Base-by-base conservation (phyloP, 2,113 vertebrate genomes). In the Polyodon spathula region DNA sequence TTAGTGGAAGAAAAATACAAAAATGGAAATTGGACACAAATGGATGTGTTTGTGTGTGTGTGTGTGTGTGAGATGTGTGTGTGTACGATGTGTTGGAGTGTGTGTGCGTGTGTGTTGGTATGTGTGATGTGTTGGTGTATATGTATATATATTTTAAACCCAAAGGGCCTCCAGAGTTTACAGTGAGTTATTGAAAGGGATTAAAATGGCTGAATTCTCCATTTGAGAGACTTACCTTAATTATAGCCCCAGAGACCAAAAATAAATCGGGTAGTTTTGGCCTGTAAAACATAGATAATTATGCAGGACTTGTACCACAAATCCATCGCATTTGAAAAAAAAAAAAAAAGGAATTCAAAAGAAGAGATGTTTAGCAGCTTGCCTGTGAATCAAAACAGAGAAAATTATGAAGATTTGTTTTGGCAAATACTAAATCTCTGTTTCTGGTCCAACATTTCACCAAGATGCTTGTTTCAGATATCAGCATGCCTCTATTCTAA, bases 301-400 rank as follows among this genome's bases (percentile, higher is more conserved):
- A 58, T 51, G 37, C 46, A 58, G 54, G 54, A 58, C 14, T 57
- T 4, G 38, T 10, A 63, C 12, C 44, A 51, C 38, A 58, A 53
- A 11, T 46, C 38, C 44, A 54, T 44, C 8, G n/a, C 16, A 9
- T n/a, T 12, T 15, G 1, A 4, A 15, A 54, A 54, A 17, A 54
- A 43, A 42, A 16, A 54, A 40, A 42, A 66, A 63, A 46, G 72
- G 73, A 74, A 71, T 16, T 65, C 55, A 79, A 73, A 63, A 55
- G 64, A 66, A 81, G 63, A 44, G 43, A 44, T 7, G 7, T 44
- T 44, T 12, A 44, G 43, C 43, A 44, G 43, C 43, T 44, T 44
- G 43, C 12, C 43, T 44, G 43, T 44, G 43, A 44, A 44, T 44
- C 7, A 44, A 44, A 8, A 44, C 2, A 44, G 43, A 12, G 43